Conservation (phyloP, 2,888 invertebrate species). For the Hoplodrina ambigua region DNA sequence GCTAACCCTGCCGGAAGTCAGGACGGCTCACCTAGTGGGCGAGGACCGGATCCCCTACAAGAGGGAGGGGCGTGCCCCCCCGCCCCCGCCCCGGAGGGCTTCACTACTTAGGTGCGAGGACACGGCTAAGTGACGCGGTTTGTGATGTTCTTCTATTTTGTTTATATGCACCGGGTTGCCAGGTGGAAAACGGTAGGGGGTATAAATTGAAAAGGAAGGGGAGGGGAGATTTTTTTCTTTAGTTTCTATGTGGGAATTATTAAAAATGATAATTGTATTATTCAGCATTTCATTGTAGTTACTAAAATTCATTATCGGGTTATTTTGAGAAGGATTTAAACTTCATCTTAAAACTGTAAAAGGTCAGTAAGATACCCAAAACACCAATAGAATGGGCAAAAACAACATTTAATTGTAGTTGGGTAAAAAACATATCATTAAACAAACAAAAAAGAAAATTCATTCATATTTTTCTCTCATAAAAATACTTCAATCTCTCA, state of each 20-base stretch:
- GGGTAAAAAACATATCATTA: too few relatives aligned
- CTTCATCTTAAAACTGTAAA: background rate
- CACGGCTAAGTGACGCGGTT: slow-evolving; percentile 76
- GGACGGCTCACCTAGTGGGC: slow-evolving; percentile 79
- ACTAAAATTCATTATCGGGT: slow-evolving; percentile 14
- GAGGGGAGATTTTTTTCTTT: background rate
- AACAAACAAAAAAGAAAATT: background rate
- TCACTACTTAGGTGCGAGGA: slow-evolving; percentile 83
- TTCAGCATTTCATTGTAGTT: slow-evolving; percentile 17
- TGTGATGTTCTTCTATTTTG: slow-evolving; percentile 62
- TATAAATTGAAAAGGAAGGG: too few relatives aligned
- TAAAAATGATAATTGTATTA: background rate
- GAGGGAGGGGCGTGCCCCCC: slow-evolving; percentile 75
- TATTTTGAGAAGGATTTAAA: background rate
- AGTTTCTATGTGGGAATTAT: background rate
- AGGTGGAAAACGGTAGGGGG: slow-evolving; percentile 30
- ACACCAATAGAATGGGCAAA: too few relatives aligned
- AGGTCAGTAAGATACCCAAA: background rate
- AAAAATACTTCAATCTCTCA: background rate
- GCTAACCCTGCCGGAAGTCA: slow-evolving; percentile 81
- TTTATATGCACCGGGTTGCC: slow-evolving; percentile 47
- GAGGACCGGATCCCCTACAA: slow-evolving; percentile 69
- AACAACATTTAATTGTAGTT: too few relatives aligned
- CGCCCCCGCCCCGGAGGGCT: slow-evolving; percentile 83
- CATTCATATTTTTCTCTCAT: background rate